Evolutionary conservation across 1,140 invertebrate species (phyloP).

Genomic region (Conopomorpha cramerella): DNA sequence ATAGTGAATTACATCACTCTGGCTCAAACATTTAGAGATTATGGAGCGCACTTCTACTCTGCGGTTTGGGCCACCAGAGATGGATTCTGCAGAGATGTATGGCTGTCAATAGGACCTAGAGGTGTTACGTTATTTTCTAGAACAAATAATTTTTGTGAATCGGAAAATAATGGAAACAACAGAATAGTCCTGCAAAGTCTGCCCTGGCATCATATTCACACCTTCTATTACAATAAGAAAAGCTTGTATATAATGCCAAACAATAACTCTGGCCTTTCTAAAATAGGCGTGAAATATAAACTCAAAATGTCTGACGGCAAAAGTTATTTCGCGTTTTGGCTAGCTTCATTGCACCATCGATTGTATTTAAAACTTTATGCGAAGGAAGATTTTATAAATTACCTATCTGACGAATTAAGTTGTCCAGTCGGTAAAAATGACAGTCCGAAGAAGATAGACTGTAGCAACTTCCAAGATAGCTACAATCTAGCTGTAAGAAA

Average conservation of each 20-base stretch:
- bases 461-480: conserved; percentile 57
- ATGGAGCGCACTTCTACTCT: conserved; percentile 76
- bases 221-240: conserved; percentile 74
- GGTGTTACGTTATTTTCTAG: conserved; percentile 63
- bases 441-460: conserved; percentile 29
- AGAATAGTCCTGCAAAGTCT: conserved; percentile 52
- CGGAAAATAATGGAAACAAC: conserved; percentile 24
- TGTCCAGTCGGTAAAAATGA: conserved; percentile 34
- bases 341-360: conserved; percentile 75
- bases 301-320: conserved; percentile 75
- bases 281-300: conserved; percentile 72
- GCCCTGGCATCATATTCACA: conserved; percentile 74
- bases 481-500: conserved; percentile 57
- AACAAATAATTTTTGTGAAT: conserved; percentile 32
- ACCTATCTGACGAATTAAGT: conserved; percentile 67
- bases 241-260: conserved; percentile 68
- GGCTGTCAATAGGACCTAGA: conserved; percentile 63
- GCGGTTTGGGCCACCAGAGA: conserved; percentile 64
- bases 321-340: conserved; percentile 75
- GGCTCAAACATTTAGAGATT: conserved; percentile 70
- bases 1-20: conserved; percentile 73
- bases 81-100: conserved; percentile 60
- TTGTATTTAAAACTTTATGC: conserved; percentile 74
- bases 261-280: conserved; percentile 57
- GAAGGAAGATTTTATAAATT: conserved; percentile 70